A percentile compares a stretch with the other conserved stretches of the same genome.
Evolutionary conservation across 2,888 invertebrate species (phyloP).

Genomic region (Charanyca ferruginea): DNA sequence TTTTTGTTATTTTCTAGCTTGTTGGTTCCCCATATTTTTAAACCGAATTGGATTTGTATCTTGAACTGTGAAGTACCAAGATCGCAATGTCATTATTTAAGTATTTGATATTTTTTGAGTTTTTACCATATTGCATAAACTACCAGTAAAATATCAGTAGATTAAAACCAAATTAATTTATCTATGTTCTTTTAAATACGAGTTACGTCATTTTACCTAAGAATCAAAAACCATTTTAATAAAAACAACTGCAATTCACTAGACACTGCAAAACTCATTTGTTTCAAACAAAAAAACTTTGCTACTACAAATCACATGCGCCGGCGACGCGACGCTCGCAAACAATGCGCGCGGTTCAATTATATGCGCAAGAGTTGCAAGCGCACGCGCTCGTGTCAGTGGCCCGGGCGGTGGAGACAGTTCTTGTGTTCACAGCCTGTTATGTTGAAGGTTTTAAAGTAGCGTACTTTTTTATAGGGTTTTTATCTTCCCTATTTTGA

Average conservation of each 20-base stretch:
- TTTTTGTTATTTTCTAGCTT: no score
- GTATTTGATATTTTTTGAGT: no score
- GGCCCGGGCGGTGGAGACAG: slow-evolving; percentile 52
- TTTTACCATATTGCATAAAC: no score
- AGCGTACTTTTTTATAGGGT: neutral
- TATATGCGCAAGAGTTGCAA: slow-evolving; percentile 71
- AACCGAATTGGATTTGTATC: no score
- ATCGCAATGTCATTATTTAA: no score
- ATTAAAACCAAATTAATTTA: no score
- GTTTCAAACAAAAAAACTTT: slow-evolving; percentile 51
- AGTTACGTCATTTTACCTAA: no score
- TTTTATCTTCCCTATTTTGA: slow-evolving; percentile 8
- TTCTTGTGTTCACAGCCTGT: slow-evolving; percentile 61
- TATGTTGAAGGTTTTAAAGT: slow-evolving; percentile 23
- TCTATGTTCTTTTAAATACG: no score
- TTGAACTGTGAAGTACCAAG: no score
- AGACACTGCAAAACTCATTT: slow-evolving; percentile 54
- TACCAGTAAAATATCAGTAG: no score
- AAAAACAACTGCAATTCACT: slow-evolving; percentile 14
- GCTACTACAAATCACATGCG: slow-evolving; percentile 64
- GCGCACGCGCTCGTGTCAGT: slow-evolving; percentile 69
- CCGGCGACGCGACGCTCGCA: slow-evolving; percentile 54
- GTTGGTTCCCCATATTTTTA: no score
- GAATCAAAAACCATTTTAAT: neutral
- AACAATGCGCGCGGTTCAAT: slow-evolving; percentile 67